phyloP scores from a whole-genome alignment of 2,113 vertebrate genomes.

The Felis catus region DNA sequence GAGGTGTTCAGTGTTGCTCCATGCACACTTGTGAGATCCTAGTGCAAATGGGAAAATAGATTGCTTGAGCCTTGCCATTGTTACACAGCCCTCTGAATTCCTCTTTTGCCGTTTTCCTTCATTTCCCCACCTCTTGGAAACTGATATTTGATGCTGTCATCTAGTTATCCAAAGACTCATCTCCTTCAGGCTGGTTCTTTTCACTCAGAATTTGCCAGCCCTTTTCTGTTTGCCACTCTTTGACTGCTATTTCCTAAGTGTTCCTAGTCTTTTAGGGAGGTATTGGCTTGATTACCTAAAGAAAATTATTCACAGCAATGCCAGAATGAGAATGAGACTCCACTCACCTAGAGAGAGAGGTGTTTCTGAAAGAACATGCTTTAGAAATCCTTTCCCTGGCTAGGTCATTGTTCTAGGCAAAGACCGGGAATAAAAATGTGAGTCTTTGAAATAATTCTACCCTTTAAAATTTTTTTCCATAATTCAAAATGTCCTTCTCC shows the following conservation, averaged over 20 bases:
- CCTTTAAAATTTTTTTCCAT: neutral
- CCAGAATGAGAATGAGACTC: neutral
- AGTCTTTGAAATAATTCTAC: conserved; percentile 18
- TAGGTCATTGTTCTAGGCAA: neutral
- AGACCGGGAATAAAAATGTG: neutral
- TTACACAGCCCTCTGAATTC: neutral
- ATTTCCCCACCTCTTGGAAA: neutral
- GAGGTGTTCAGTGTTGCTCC: neutral
- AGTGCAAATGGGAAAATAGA: neutral
- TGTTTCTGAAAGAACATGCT: neutral
- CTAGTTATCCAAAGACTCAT: neutral
- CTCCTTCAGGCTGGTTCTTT: neutral
- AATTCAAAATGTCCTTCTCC: neutral
- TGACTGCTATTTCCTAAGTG: neutral
- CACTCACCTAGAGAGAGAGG: neutral
- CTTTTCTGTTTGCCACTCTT: neutral
- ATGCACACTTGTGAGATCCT: neutral
- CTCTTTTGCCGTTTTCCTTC: neutral
- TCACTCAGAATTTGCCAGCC: neutral
- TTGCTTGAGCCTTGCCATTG: neutral
- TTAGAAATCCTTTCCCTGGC: neutral
- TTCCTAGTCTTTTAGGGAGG: neutral
- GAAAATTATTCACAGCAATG: neutral
- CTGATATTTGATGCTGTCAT: neutral
- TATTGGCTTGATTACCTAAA: neutral